Evolutionary conservation across 2,888 invertebrate species (phyloP), one percentile per base, ranked within the genome.

Genomic region (Noctua fimbriata): DNA sequence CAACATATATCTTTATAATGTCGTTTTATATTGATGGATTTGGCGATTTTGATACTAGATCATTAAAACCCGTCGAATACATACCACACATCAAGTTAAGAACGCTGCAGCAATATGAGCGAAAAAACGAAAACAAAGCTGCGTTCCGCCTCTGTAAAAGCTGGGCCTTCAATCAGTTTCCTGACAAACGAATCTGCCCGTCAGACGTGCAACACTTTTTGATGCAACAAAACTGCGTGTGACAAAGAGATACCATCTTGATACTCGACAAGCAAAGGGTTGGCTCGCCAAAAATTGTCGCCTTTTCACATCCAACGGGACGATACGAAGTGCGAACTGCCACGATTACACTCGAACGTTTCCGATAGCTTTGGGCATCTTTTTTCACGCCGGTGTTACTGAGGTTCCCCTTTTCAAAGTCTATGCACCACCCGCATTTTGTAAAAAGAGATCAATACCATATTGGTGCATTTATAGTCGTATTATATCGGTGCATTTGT

Each of bases 181-280:
- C 65, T 49, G 12, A 49, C 32, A 66, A 66, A 21, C 16, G 44
- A 58, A 76, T 67, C 24, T 28, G 36, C 5, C 14, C 10, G 36
- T 60, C 32, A 49, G 14, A 81, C 14, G 36, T 67, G n/a, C 16
- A 6, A 0, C 47, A 32, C 7, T 44, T 36, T 70, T 81, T 52
- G 24, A 41, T 49, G 47, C 32, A 67, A 66, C n/a, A n/a, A 58
- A 75, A 66, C 58, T 28, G 16, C 47, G 21, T 41, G 36, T 49
- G n/a, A 66, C 47, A 65, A 32, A 55, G 1, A 69, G 24, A 18
- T 1, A 55, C 21, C 55, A 81, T n/a, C 47, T 81, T 16, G 41
- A 9, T 55, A 32, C 41, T 81, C 36, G 16, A 47, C 44, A 63
- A 24, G 47, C 69, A 79, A 79, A 71, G 36, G 28, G 7, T 74